Evolutionary conservation across 1,140 invertebrate species (phyloP).

Genomic region (Pogonomyrmex californicus): DNA sequence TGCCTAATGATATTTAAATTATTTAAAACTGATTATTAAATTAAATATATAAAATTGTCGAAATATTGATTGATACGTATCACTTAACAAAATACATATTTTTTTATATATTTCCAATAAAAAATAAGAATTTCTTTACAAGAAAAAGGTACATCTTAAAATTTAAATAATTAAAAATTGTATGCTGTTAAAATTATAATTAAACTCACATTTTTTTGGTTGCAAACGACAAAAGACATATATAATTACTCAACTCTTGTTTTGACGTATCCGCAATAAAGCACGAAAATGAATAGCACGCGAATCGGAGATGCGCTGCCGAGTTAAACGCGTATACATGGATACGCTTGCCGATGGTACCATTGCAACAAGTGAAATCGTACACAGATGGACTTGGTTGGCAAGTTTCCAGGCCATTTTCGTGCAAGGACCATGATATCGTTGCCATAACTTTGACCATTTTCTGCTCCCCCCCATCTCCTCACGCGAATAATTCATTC

Average conservation of each 20-base stretch:
- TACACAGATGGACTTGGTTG: constrained; percentile 71
- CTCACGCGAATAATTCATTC: constrained; percentile 54
- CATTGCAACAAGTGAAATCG: constrained; percentile 73
- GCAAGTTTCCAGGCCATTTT: constrained; percentile 77
- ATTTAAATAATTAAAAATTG: neutral
- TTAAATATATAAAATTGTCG: neutral
- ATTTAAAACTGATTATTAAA: neutral
- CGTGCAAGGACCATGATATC: constrained; percentile 80
- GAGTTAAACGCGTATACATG: constrained; percentile 32
- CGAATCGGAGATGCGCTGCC: constrained; percentile 46
- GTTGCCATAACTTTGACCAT: constrained; percentile 73
- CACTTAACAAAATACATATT: neutral
- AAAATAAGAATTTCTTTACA: neutral
- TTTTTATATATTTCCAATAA: neutral
- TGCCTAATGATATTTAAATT: neutral
- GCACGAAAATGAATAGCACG: constrained; percentile 29
- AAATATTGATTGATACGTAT: constrained; percentile 1
- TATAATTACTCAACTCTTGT: constrained; percentile 12
- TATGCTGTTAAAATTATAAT: neutral
- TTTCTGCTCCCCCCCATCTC: constrained; percentile 56
- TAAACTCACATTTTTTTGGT: neutral
- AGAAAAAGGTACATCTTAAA: neutral
- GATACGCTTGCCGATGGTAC: constrained; percentile 28
- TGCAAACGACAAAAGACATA: neutral
- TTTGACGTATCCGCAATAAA: constrained; percentile 9